phyloP scores from a whole-genome alignment of 1,140 invertebrate species.

The Drosophila biarmipes region DNA sequence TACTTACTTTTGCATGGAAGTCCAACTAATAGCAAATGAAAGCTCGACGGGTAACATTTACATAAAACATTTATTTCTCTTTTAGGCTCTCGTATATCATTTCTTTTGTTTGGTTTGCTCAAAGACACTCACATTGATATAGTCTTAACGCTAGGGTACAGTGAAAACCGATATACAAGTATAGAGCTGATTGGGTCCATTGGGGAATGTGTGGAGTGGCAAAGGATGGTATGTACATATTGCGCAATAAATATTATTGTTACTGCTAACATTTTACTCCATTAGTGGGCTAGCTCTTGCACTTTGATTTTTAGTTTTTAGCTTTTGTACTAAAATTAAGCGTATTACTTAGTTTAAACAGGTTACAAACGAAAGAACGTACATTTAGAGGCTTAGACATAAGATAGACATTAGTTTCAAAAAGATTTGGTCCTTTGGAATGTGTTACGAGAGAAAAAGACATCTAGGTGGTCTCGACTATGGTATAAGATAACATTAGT shows the following conservation, averaged over 20 bases:
- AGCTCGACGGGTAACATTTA: slow-evolving; percentile 61
- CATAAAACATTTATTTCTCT: slow-evolving; percentile 80
- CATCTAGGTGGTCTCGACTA: slow-evolving; percentile 57
- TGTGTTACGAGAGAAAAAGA: slow-evolving; percentile 61
- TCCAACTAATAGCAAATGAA: background rate
- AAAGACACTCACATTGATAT: slow-evolving; percentile 77
- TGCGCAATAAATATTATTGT: slow-evolving; percentile 50
- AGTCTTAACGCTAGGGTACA: slow-evolving; percentile 42
- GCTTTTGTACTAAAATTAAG: slow-evolving; percentile 75
- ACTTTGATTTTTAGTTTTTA: slow-evolving; percentile 30
- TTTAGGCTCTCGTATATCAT: slow-evolving; percentile 46
- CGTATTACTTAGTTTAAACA: slow-evolving; percentile 57
- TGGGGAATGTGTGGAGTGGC: slow-evolving; percentile 27
- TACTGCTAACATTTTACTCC: slow-evolving; percentile 50
- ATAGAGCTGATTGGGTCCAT: slow-evolving; percentile 43
- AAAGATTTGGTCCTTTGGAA: slow-evolving; percentile 77
- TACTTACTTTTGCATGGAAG: background rate
- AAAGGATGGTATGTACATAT: slow-evolving; percentile 39
- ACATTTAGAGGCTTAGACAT: slow-evolving; percentile 29
- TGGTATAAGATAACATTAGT: slow-evolving; percentile 26
- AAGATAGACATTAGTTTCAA: slow-evolving; percentile 21
- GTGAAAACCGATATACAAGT: slow-evolving; percentile 53
- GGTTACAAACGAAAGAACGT: slow-evolving; percentile 28
- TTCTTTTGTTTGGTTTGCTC: slow-evolving; percentile 47
- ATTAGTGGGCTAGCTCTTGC: slow-evolving; percentile 70